phyloP scores from a whole-genome alignment of 2,888 invertebrate species.

The Mamestra brassicae region DNA sequence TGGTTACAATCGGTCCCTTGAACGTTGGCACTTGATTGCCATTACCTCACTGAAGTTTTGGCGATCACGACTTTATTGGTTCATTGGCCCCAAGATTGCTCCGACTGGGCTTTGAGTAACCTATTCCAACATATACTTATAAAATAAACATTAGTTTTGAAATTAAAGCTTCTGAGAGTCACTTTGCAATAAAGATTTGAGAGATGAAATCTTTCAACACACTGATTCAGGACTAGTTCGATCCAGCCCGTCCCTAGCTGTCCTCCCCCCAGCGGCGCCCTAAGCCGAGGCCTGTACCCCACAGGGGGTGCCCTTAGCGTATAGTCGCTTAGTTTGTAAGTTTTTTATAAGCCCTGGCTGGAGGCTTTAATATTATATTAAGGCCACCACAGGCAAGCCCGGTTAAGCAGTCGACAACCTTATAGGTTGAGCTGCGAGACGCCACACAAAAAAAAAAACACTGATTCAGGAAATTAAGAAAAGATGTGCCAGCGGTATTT shows the following conservation, averaged over 20 bases:
- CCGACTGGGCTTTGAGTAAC: slow-evolving; percentile 27
- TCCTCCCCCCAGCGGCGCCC: too few relatives aligned
- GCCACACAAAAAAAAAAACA: too few relatives aligned
- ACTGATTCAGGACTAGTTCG: neutral
- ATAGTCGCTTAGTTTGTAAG: too few relatives aligned
- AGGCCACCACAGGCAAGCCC: too few relatives aligned
- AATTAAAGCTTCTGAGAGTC: slow-evolving; percentile 2
- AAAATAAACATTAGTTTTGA: slow-evolving; percentile 25
- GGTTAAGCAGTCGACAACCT: too few relatives aligned
- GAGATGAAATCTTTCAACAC: slow-evolving; percentile 18
- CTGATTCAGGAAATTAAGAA: neutral
- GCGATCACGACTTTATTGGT: slow-evolving; percentile 56
- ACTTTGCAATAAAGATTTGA: slow-evolving; percentile 9
- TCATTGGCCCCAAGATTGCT: slow-evolving; percentile 53
- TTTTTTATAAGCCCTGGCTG: too few relatives aligned
- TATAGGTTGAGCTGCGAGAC: too few relatives aligned
- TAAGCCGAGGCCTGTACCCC: too few relatives aligned
- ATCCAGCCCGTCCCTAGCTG: too few relatives aligned
- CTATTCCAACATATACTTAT: slow-evolving; percentile 34
- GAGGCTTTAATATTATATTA: too few relatives aligned
- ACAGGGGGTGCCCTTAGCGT: too few relatives aligned
- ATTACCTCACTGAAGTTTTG: slow-evolving; percentile 52
- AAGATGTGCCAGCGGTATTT: neutral
- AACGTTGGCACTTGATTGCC: slow-evolving; percentile 29
- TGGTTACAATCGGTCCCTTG: slow-evolving; percentile 30